phyloP scores from a whole-genome alignment of 2,113 vertebrate genomes.

The Eretmodus cyanostictus region DNA sequence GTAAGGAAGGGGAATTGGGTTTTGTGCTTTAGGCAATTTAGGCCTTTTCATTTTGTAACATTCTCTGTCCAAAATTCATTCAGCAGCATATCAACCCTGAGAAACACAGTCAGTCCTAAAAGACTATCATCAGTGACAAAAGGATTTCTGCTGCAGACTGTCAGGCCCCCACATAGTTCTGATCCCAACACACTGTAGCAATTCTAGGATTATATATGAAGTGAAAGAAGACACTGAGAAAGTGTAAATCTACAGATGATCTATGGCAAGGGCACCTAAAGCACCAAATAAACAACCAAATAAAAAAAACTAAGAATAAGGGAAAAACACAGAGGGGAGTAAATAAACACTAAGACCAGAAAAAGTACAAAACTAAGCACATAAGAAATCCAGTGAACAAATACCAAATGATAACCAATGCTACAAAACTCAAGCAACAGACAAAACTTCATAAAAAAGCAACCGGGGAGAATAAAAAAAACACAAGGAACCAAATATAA shows the following conservation, averaged over 20 bases:
- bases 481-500: background rate
- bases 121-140: background rate
- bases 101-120: background rate
- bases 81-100: background rate
- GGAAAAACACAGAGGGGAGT: background rate
- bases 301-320: background rate
- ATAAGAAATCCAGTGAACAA: background rate
- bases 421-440: background rate
- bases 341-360: background rate
- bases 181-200: background rate
- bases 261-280: background rate
- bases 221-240: background rate
- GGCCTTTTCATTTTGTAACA: background rate
- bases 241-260: background rate
- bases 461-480: rapidly evolving
- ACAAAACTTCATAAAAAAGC: background rate
- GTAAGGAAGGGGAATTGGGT: background rate
- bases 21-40: background rate
- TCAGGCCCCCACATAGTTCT: background rate
- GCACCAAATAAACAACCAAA: background rate
- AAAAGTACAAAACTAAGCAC: background rate
- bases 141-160: background rate
- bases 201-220: background rate
- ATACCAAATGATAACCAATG: background rate
- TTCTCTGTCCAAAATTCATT: background rate